phyloP scores from a whole-genome alignment of 2,888 invertebrate species.

The Cyaniris semiargus region DNA sequence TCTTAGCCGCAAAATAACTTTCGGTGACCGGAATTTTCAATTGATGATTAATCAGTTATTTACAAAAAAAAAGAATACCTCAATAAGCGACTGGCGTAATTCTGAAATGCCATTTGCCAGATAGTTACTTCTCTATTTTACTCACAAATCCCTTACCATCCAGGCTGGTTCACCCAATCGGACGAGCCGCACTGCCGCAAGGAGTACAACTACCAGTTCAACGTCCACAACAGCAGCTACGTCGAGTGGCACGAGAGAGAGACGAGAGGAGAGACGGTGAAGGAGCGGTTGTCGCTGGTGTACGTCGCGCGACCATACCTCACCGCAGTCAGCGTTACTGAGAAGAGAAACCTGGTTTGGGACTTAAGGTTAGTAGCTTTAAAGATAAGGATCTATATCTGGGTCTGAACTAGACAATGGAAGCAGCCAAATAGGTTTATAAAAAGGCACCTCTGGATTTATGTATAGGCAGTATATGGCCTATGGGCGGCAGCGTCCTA shows the following conservation, averaged over 20 bases:
- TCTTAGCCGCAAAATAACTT: background rate
- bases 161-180: slow-evolving; percentile 92
- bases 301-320: slow-evolving; percentile 90
- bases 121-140: background rate
- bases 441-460: too few relatives aligned
- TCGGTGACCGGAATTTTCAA: background rate
- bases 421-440: background rate
- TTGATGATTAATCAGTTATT: background rate
- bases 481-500: too few relatives aligned
- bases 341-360: slow-evolving; percentile 93
- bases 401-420: background rate
- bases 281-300: slow-evolving; percentile 85
- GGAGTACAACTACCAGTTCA: slow-evolving; percentile 91
- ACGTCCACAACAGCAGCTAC: slow-evolving; percentile 85
- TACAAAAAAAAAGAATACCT: background rate
- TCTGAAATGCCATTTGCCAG: background rate
- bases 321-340: slow-evolving; percentile 91
- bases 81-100: background rate
- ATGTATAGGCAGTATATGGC: too few relatives aligned
- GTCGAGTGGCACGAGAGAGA: slow-evolving; percentile 93
- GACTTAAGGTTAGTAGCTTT: slow-evolving; percentile 79
- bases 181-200: slow-evolving; percentile 88
- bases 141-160: background rate
- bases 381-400: background rate
- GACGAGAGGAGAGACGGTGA: slow-evolving; percentile 83